Conservation (phyloP, 1,140 invertebrate genomes). For the Zeugodacus cucurbitae region DNA sequence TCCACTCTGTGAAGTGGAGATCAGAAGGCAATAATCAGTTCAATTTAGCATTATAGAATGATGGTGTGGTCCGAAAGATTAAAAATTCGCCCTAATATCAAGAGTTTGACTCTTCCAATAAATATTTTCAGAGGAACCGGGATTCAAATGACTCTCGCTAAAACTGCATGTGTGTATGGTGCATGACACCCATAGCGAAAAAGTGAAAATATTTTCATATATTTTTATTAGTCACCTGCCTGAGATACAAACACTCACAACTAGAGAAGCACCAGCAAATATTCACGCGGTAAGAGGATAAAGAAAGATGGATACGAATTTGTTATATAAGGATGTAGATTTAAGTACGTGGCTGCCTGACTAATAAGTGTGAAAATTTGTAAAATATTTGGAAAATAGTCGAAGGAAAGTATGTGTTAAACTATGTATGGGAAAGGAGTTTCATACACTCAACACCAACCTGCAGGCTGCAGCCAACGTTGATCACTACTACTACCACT, state of each 20-base stretch:
- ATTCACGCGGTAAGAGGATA: too few species aligned
- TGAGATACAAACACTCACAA: neutral
- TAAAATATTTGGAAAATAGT: slow-evolving; percentile 1
- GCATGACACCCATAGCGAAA: neutral
- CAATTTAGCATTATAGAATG: too few species aligned
- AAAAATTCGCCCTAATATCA: too few species aligned
- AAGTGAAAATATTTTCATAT: neutral
- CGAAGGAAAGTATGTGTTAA: neutral
- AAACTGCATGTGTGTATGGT: neutral
- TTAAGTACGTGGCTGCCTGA: slow-evolving; percentile 16
- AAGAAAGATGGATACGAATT: too few species aligned
- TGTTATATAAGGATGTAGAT: slow-evolving; percentile 3
- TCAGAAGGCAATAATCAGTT: too few species aligned
- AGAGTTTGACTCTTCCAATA: too few species aligned
- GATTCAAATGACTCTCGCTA: neutral
- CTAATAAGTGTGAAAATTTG: slow-evolving; percentile 25
- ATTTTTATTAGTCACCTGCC: slow-evolving; percentile 26
- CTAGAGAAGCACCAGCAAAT: too few species aligned
- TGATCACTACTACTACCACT: neutral
- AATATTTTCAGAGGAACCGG: neutral
- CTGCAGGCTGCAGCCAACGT: neutral
- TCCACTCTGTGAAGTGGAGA: too few species aligned
- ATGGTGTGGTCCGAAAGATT: too few species aligned
- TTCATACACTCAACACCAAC: too few species aligned
- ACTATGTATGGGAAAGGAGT: neutral